phyloP scores from a whole-genome alignment of 2,113 vertebrate genomes.

The Corythaixoides concolor region DNA sequence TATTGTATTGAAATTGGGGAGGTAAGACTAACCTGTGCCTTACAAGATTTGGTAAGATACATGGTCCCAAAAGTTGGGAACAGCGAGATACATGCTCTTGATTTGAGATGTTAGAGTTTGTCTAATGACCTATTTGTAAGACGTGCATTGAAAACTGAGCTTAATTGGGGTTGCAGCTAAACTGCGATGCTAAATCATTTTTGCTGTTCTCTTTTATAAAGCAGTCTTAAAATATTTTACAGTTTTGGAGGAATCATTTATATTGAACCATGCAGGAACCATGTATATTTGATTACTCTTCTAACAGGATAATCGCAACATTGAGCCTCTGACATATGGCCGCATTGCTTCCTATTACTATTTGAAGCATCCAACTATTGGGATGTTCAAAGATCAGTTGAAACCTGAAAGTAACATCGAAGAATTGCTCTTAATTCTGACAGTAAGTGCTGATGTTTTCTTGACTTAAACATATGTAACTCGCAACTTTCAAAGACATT shows the following conservation, averaged over 20 bases:
- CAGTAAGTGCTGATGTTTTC: slow-evolving; percentile 78
- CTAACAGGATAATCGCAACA: slow-evolving; percentile 84
- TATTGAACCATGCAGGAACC: background rate
- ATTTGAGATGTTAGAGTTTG: background rate
- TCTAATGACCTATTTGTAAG: background rate
- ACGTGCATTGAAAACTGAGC: background rate
- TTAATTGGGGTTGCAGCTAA: background rate
- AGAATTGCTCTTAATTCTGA: slow-evolving; percentile 89
- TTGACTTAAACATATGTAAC: background rate
- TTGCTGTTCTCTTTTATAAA: background rate
- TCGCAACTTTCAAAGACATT: background rate
- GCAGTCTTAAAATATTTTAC: background rate
- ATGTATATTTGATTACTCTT: background rate
- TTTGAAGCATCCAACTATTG: slow-evolving; percentile 90
- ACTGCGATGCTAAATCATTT: background rate
- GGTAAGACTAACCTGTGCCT: slow-evolving; percentile 73
- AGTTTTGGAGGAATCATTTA: background rate
- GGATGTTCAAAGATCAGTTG: slow-evolving; percentile 90
- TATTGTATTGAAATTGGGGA: slow-evolving; percentile 93
- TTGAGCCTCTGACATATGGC: slow-evolving; percentile 86
- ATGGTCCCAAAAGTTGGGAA: background rate
- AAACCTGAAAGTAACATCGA: slow-evolving; percentile 83
- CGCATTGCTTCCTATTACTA: slow-evolving; percentile 97
- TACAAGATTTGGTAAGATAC: background rate
- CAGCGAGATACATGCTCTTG: background rate